Evolutionary conservation across 2,797 vertebrate genomes (phyloP), one percentile per base, ranked within the genome.

Genomic region (Podargus strigoides): DNA sequence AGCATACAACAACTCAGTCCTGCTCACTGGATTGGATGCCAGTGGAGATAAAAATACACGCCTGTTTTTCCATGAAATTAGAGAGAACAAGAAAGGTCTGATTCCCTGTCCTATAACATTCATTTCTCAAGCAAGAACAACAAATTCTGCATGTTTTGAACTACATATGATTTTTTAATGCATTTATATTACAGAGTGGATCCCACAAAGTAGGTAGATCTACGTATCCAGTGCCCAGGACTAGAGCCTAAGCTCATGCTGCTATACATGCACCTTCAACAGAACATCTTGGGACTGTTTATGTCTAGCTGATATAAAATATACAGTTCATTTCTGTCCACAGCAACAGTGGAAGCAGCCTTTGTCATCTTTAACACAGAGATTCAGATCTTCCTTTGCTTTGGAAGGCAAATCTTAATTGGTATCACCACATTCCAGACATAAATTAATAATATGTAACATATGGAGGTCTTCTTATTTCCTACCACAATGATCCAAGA

Each of bases 141-240:
- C 8, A 64, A 64, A 63, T 52, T 49, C 37, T 49, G 8, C 21
- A 7, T 44, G 10, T 10, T 49, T 79, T 58, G 30, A 50, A 37
- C 52, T 14, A 46, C 1, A 1, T 9, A 8, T 0, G 0, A 4
- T 16, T 19, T 46, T 93, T 53, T 21, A 52, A 56, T 47, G 23
- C 19, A 8, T 32, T 90, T 44, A 1, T 30, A 10, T 46, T 67
- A 19, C 28, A 46, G 37, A 34, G 7, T 22, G 30, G 10, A n/a
- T n/a, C 49, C 19, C 27, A 53, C 30, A 42, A 4, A 2, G 2
- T 26, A 32, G 26, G 17, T 39, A 69, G 34, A 22, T 10, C 4
- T 2, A 34, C 41, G 12, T 3, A 56, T 17, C 34, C 16, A 19
- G 14, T 6, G 30, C 16, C n/a, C 49, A 66, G 21, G 28, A 20